A percentile compares a stretch with the other conserved stretches of the same genome.
These are phyloP conservation scores for Philopedon plagiatum DNA, from an alignment of 2,888 invertebrate species.

Conservation along the genomic window DNA sequence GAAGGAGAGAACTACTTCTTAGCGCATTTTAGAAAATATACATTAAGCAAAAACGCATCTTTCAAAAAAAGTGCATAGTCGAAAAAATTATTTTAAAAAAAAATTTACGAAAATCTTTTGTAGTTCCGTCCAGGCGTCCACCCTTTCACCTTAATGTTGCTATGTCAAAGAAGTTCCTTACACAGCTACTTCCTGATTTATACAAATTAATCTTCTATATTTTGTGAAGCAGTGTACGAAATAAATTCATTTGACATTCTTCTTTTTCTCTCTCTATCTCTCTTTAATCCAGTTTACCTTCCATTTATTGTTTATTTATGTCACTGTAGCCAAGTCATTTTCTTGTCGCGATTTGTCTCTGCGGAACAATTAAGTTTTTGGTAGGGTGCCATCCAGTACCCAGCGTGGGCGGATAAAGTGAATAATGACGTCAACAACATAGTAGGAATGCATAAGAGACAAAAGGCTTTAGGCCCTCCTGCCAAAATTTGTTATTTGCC, in stretches of 20 bases:
- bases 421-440: conserved; percentile 71
- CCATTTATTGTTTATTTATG: background rate
- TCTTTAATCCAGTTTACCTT: background rate
- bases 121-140: too few species aligned
- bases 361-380: background rate
- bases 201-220: too few species aligned
- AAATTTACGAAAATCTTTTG: too few species aligned
- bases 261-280: background rate
- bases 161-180: too few species aligned
- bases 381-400: conserved; percentile 13
- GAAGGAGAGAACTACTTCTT: too few species aligned
- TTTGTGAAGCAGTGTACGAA: background rate
- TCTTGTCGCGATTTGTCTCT: background rate
- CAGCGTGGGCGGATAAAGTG: conserved; percentile 52
- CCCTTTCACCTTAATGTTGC: too few species aligned
- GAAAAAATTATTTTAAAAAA: too few species aligned
- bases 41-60: too few species aligned
- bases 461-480: conserved; percentile 42
- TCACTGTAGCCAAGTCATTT: background rate
- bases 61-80: too few species aligned
- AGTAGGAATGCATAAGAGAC: conserved; percentile 60
- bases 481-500: background rate
- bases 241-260: background rate
- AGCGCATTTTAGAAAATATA: too few species aligned
- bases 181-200: too few species aligned